Evolutionary conservation across 2,888 invertebrate species (phyloP), one percentile per base, ranked within the genome.

Genomic region (Acronicta aceris): DNA sequence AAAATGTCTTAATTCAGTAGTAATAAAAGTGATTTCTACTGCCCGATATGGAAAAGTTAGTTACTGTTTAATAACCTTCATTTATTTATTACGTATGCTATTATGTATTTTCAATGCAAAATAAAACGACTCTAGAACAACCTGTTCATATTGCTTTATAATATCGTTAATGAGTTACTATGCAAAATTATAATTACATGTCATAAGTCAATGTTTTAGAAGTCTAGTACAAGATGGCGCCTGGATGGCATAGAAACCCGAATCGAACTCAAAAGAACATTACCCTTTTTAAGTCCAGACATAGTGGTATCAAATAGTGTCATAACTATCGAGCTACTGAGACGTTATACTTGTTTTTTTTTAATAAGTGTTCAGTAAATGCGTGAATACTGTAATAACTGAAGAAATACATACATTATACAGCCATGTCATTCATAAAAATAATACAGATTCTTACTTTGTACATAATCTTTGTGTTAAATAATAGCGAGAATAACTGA

Each of bases 371-470:
- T 53, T 69, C 17, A 30, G 30, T 51, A 58, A 58, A 68, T 68
- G 69, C 55, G 49, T 65, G 38, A 56, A 68, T 64, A 72, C 58
- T 71, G 71, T 13, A 59, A 15, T 40, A 45, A 36, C 47, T 42
- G 40, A 52, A 42, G 43, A 55, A 59, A 15, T 36, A 58, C 52
- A 63, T 67, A 72, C 57, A 55, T 47, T 62, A 50, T 59, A 55
- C 68, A 64, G 57, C 21, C 42, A 57, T 62, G 58, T 66, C 62
- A 61, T 67, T 66, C 53, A 56, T 55, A 53, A 58, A 54, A 59
- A 42, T 71, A 71, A 73, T 38, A 54, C 59, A 64, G 69, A 73
- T 51, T 46, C n/a, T 54, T 73, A 67, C 45, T 71, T 71, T 72
- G 68, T 71, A 71, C 63, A 71, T 59, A 53, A 55, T 53, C 41